Evolutionary conservation across 2,888 invertebrate species (phyloP).

Genomic region (Leucophenga montana): DNA sequence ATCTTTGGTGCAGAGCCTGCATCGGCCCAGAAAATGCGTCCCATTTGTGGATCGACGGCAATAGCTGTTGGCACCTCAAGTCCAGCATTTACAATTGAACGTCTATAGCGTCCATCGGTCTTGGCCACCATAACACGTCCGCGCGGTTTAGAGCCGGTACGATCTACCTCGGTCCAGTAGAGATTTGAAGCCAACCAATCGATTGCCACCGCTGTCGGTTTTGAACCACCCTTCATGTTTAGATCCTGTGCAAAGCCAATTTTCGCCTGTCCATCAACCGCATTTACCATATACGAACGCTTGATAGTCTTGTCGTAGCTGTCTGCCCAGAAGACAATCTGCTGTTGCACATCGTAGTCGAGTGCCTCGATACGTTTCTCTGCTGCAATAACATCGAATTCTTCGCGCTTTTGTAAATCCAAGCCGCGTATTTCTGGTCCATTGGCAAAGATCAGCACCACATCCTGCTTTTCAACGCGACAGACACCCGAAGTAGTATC

Average conservation of each 20-base stretch:
- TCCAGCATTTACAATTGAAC: constrained; percentile 84
- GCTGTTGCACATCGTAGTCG: constrained; percentile 88
- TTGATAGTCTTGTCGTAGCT: constrained; percentile 92
- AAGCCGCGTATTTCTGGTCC: constrained; percentile 90
- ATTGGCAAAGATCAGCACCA: constrained; percentile 83
- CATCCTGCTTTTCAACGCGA: constrained; percentile 79
- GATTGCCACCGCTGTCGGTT: constrained; percentile 91
- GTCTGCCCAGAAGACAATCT: constrained; percentile 97
- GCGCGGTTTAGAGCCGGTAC: constrained; percentile 82
- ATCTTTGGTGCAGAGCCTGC: constrained; percentile 93
- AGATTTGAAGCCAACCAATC: constrained; percentile 96
- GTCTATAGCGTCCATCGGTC: constrained; percentile 90
- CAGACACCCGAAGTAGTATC: constrained; percentile 89
- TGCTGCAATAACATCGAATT: constrained; percentile 84
- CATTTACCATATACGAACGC: constrained; percentile 91
- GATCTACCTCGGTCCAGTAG: constrained; percentile 93
- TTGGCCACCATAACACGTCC: constrained; percentile 90
- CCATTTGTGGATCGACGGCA: constrained; percentile 88
- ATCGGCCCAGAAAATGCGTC: constrained; percentile 95
- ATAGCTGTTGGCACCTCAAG: constrained; percentile 91
- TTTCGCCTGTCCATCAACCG: constrained; percentile 82
- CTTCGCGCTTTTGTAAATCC: constrained; percentile 79
- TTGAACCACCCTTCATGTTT: constrained; percentile 86
- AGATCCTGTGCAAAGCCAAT: constrained; percentile 90
- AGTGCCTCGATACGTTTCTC: constrained; percentile 93